These are phyloP conservation scores for Andrena marginata DNA, from an alignment of 2,888 invertebrate species.

Conservation along the genomic window DNA sequence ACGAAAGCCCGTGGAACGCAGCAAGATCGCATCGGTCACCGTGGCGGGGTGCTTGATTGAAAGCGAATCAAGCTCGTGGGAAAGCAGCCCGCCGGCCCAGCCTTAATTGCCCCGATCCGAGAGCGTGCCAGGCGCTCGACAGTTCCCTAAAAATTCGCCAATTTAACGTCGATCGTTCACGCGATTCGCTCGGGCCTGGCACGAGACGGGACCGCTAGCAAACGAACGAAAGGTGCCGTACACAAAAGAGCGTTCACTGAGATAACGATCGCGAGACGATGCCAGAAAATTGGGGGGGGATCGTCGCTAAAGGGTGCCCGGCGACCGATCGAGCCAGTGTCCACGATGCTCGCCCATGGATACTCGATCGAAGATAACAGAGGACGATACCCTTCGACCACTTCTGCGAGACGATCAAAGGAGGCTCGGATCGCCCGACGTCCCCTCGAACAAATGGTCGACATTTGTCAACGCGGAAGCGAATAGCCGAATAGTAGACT, in stretches of 20 bases:
- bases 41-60: conserved; percentile 32
- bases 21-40: conserved; percentile 37
- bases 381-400: not conserved
- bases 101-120: conserved; percentile 24
- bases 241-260: not conserved
- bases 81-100: conserved; percentile 15
- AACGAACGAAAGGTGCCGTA: not conserved
- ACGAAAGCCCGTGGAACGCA: conserved; percentile 31
- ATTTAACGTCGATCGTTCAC: conserved; percentile 39
- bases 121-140: not conserved
- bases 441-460: conserved; percentile 26
- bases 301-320: conserved; percentile 3
- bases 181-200: not conserved
- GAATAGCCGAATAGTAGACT: conserved; percentile 25
- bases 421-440: conserved; percentile 5
- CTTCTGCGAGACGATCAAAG: not conserved
- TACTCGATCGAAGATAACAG: conserved; percentile 30
- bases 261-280: conserved; percentile 53
- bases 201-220: not conserved
- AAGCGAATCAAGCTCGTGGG: conserved; percentile 46
- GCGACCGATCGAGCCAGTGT: conserved; percentile 5
- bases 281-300: conserved; percentile 34
- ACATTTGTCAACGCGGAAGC: conserved; percentile 62
- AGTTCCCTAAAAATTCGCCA: conserved; percentile 31
- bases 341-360: not conserved